A percentile compares a stretch with the other conserved stretches of the same genome.
Evolutionary conservation across 2,888 invertebrate genomes (phyloP).

Genomic region (Drosophila ezoana): DNA sequence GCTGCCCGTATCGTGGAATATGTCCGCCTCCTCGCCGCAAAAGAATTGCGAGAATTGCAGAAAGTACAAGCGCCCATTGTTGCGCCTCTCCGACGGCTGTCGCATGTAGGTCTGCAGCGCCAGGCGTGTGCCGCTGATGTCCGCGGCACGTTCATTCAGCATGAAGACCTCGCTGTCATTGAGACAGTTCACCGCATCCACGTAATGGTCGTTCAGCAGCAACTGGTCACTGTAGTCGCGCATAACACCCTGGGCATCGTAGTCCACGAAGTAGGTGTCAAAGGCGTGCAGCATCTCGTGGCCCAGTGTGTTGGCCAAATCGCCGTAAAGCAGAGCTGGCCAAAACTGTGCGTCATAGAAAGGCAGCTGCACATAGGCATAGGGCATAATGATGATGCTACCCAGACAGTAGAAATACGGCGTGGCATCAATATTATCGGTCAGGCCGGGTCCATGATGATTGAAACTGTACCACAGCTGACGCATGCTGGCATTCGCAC

Average conservation of each 20-base stretch:
- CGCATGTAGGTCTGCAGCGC: constrained; percentile 72
- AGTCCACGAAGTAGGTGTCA: constrained; percentile 70
- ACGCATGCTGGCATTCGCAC: constrained; percentile 15
- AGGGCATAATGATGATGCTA: constrained; percentile 75
- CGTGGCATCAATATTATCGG: constrained; percentile 75
- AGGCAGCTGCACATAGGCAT: constrained; percentile 74
- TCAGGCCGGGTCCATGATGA: constrained; percentile 68
- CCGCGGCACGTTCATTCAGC: constrained; percentile 74
- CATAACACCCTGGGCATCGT: constrained; percentile 67
- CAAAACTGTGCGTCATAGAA: constrained; percentile 75
- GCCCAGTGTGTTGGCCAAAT: constrained; percentile 78
- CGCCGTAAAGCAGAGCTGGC: constrained; percentile 77
- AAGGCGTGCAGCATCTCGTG: constrained; percentile 80
- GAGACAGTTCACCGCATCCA: constrained; percentile 57
- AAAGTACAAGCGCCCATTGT: constrained; percentile 72
- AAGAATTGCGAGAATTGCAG: constrained; percentile 82
- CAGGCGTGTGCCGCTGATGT: constrained; percentile 77
- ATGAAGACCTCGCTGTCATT: constrained; percentile 49
- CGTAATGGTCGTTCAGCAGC: constrained; percentile 50
- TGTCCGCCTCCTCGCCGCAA: constrained; percentile 73
- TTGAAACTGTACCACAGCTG: constrained; percentile 70
- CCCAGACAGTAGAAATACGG: constrained; percentile 73
- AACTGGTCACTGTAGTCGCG: constrained; percentile 60
- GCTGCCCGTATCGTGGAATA: constrained; percentile 71
- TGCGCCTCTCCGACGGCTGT: constrained; percentile 39